Evolutionary conservation across 2,888 invertebrate genomes (phyloP), one percentile per base, ranked within the genome.

Genomic region (Reticulitermes lucifugus): DNA sequence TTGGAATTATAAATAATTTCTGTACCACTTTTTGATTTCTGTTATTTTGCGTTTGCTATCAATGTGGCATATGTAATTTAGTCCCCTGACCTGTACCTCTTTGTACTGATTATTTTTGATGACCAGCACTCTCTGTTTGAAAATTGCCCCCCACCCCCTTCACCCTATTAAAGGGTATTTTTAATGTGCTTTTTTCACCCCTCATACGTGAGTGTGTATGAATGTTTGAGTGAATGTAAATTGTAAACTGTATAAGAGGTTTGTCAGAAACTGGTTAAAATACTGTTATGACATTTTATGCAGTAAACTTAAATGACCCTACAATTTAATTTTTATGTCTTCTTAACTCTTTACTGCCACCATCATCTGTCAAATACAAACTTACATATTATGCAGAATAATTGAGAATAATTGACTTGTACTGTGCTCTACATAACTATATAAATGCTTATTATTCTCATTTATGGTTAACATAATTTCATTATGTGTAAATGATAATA

Each of bases 41-140:
- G 25, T 79, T 81, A 65, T 41, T 81, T 81, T 81, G 25, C 60
- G 59, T 83, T 85, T 60, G 85, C 85, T 85, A 79, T 85, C 65
- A 83, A 71, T 85, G 85, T 85, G 83, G 85, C 83, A 85, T 83
- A 51, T 85, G 83, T 85, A 77, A 83, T 59, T 77, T n/a, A 10
- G 79, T 84, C 73, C 41, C 73, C 41, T 73, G 35, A 80, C 60
- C 59, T 80, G 41, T 51, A 60, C 60, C 55, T 80, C 29, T 80
- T 35, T 22, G n/a, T 80, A 59, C 35, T 22, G 22, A 80, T 60
- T 80, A 25, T 21, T 60, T 35, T 60, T 59, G 60, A 21, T 55
- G 29, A 25, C 41, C 65, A 81, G 81, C 81, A 70, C 46, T 70
- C 46, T 81, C 81, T 81, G 81, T 70, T 70, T 51, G 22, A 6